A percentile compares a stretch with the other conserved stretches of the same genome.
phyloP scores from a whole-genome alignment of 2,113 vertebrate species.

The Romanogobio albipinnatus region DNA sequence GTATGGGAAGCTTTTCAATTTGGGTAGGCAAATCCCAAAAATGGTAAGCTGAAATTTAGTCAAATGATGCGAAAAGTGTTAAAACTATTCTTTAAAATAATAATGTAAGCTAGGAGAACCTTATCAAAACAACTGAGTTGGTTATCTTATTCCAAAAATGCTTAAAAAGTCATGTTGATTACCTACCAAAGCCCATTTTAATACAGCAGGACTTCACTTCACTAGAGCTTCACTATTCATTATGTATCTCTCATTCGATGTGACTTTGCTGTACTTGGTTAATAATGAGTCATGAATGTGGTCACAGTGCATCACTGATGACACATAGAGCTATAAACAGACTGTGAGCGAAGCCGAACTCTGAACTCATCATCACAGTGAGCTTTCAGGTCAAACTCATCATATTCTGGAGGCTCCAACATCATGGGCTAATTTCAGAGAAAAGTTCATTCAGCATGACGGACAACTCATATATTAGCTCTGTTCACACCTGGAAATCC shows the following conservation, averaged over 20 bases:
- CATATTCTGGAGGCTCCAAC: conserved; percentile 56
- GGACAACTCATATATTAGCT: conserved; percentile 68
- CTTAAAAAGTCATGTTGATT: no score
- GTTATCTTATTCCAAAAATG: no score
- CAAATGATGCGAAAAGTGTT: no score
- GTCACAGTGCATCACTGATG: conserved; percentile 62
- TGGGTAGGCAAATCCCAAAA: no score
- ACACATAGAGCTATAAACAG: conserved; percentile 66
- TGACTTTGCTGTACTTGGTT: neutral
- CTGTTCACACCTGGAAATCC: conserved; percentile 75
- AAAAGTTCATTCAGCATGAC: conserved; percentile 69
- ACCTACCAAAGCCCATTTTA: neutral
- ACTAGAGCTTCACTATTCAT: neutral
- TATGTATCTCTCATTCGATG: neutral
- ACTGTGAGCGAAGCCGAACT: conserved; percentile 73
- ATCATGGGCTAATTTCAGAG: conserved; percentile 62
- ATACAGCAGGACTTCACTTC: neutral
- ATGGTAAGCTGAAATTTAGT: no score
- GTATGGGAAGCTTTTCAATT: no score
- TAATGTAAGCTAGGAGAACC: no score
- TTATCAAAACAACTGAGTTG: no score
- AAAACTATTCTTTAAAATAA: no score
- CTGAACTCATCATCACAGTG: conserved; percentile 53
- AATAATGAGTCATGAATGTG: conserved; percentile 7
- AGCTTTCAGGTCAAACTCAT: conserved; percentile 36